A percentile compares a stretch with the other conserved stretches of the same genome.
Conservation (phyloP, 1,140 invertebrate species). For the Xylocopa sonorina region DNA sequence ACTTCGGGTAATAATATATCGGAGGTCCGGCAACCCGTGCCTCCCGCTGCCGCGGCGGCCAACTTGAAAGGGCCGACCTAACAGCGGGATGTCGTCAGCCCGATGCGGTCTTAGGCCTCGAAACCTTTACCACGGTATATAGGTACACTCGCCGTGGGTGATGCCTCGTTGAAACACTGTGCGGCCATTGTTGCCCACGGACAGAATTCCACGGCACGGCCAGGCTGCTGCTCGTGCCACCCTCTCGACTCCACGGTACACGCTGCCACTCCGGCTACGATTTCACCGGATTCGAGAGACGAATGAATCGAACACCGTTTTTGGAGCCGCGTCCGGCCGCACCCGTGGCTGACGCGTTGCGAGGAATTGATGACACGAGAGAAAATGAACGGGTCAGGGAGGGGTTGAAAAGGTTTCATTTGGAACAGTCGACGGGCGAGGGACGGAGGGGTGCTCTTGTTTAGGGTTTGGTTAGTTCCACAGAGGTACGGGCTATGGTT, state of each 20-base stretch:
- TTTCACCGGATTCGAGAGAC: constrained; percentile 53
- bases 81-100: constrained; percentile 79
- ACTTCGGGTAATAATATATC: constrained; percentile 79
- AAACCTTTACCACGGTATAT: constrained; percentile 59
- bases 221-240: background rate
- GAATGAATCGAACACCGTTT: background rate
- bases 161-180: constrained; percentile 64
- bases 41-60: constrained; percentile 78
- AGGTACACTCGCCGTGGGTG: constrained; percentile 59
- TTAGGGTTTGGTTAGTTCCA: background rate
- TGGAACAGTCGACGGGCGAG: background rate
- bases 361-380: constrained; percentile 5
- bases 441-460: background rate
- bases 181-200: constrained; percentile 55
- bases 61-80: constrained; percentile 78
- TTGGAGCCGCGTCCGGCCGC: background rate
- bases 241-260: background rate
- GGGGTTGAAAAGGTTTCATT: background rate
- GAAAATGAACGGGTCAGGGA: background rate
- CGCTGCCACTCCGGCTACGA: constrained; percentile 2
- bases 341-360: too few relatives aligned
- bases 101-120: constrained; percentile 66
- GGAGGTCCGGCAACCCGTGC: constrained; percentile 70
- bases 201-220: constrained; percentile 13
- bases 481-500: background rate